Conservation (phyloP, 2,888 invertebrate species). For the Andrena haemorrhoa region DNA sequence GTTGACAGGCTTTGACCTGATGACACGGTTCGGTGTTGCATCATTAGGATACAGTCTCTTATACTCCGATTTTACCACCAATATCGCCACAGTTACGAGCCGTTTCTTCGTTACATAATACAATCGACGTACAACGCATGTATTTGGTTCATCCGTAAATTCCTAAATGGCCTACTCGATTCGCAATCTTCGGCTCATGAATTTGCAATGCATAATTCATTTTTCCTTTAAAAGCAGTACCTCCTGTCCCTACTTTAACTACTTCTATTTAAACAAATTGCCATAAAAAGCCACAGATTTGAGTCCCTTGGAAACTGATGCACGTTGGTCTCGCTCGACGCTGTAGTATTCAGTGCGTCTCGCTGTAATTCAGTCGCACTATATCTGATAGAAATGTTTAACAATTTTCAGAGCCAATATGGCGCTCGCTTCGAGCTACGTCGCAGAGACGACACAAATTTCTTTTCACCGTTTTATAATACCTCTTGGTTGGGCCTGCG, state of each 20-base stretch:
- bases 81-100: background rate
- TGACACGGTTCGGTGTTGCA: conserved; percentile 52
- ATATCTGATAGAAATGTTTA: conserved; percentile 32
- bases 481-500: conserved; percentile 72
- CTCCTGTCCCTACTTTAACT: background rate
- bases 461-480: conserved; percentile 76
- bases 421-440: conserved; percentile 90
- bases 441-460: conserved; percentile 88
- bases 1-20: conserved; percentile 1
- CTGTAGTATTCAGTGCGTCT: background rate
- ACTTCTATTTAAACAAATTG: background rate
- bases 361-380: background rate
- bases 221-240: background rate
- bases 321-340: background rate
- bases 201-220: background rate
- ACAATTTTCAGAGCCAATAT: conserved; percentile 91
- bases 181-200: background rate
- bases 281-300: background rate
- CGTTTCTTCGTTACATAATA: conserved; percentile 15
- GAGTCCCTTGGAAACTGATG: background rate
- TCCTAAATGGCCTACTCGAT: background rate
- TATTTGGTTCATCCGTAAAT: background rate
- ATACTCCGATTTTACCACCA: background rate
- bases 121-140: background rate
- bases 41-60: conserved; percentile 51